A percentile compares a stretch with the other conserved stretches of the same genome.
phyloP scores from a whole-genome alignment of 2,797 vertebrate genomes.

The Pristis pectinata region DNA sequence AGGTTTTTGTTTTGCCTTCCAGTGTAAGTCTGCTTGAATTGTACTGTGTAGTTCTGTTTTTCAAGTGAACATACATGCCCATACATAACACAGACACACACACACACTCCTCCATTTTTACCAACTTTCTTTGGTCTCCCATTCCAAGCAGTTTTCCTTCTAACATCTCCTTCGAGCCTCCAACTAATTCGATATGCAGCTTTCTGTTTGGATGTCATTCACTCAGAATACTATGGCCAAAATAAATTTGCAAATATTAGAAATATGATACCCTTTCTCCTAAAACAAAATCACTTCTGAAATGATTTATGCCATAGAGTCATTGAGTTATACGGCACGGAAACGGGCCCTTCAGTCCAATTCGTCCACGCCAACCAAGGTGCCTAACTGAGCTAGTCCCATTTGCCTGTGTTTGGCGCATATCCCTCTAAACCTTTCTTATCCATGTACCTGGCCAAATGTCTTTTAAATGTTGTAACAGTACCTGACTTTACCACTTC shows the following conservation, averaged over 20 bases:
- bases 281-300: background rate
- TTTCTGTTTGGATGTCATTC: background rate
- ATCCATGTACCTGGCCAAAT: no score
- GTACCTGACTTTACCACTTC: no score
- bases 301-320: no score
- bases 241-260: background rate
- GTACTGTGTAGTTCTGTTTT: background rate
- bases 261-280: background rate
- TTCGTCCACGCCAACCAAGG: no score
- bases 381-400: no score
- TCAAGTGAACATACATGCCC: background rate
- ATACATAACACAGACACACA: background rate
- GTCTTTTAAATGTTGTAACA: no score
- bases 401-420: no score
- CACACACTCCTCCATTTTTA: background rate
- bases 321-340: no score
- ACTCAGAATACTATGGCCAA: background rate
- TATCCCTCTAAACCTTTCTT: no score
- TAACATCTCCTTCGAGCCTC: background rate
- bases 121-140: background rate
- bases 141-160: background rate
- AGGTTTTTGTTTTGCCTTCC: background rate
- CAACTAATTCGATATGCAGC: background rate
- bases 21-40: background rate
- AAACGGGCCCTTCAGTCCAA: no score